Conservation (phyloP, 2,888 invertebrate genomes). For the Cremastobaeus sp. region DNA sequence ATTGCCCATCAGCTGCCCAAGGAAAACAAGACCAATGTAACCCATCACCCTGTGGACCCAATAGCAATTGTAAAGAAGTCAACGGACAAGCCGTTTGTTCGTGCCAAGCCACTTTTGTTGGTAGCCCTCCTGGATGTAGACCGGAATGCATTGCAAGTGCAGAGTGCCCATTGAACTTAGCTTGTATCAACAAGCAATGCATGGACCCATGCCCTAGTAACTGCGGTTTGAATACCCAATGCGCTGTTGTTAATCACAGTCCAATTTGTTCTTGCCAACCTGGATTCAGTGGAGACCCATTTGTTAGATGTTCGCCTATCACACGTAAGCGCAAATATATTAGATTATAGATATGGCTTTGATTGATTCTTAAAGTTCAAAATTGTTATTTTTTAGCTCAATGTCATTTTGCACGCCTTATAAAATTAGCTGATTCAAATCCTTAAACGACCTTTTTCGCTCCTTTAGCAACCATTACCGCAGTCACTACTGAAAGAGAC, state of each 20-base stretch:
- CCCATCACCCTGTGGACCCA: slow-evolving; percentile 86
- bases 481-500: slow-evolving; percentile 80
- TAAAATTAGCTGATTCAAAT: background rate
- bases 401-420: background rate
- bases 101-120: slow-evolving; percentile 77
- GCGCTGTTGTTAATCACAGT: slow-evolving; percentile 79
- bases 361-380: too few species aligned
- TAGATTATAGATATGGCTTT: too few species aligned
- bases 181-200: slow-evolving; percentile 84
- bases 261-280: slow-evolving; percentile 80
- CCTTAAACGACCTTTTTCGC: slow-evolving; percentile 19
- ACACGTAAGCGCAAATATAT: slow-evolving; percentile 62
- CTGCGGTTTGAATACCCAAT: slow-evolving; percentile 81
- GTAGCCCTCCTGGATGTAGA: slow-evolving; percentile 78
- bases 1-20: slow-evolving; percentile 49
- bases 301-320: slow-evolving; percentile 77
- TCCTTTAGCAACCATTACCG: slow-evolving; percentile 77
- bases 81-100: slow-evolving; percentile 78
- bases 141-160: slow-evolving; percentile 80
- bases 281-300: slow-evolving; percentile 80
- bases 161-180: slow-evolving; percentile 82
- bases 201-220: slow-evolving; percentile 83
- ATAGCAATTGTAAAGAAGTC: slow-evolving; percentile 81
- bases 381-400: too few species aligned
- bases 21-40: slow-evolving; percentile 77